Conservation (phyloP, 2,797 vertebrate species). For the Neomorphus geoffroyi region DNA sequence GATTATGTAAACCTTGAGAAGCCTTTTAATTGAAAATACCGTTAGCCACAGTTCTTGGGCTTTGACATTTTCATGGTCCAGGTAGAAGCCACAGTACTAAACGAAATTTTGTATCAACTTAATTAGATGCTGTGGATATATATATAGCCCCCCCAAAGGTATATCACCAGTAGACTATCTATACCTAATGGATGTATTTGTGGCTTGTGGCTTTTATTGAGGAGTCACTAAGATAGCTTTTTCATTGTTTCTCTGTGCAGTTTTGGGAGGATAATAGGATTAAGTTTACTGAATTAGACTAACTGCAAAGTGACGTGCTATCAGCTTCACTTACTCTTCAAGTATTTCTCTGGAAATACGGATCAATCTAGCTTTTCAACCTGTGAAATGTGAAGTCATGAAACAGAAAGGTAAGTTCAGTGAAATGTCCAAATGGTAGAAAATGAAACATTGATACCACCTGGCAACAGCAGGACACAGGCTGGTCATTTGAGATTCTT, state of each 20-base stretch:
- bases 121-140: slow-evolving; percentile 27
- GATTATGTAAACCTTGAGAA: no score
- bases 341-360: no score
- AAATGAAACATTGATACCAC: not conserved
- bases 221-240: slow-evolving; percentile 9
- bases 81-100: not conserved
- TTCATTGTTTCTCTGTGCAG: not conserved
- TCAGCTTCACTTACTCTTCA: not conserved
- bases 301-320: not conserved
- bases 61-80: not conserved
- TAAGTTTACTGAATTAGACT: not conserved
- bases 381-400: not conserved
- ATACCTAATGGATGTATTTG: slow-evolving; percentile 16
- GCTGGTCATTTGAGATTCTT: not conserved
- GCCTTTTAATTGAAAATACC: no score
- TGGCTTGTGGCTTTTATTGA: slow-evolving; percentile 34
- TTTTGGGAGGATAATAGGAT: not conserved
- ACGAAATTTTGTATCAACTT: slow-evolving; percentile 52
- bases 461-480: not conserved
- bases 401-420: not conserved
- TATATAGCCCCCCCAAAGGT: slow-evolving; percentile 18
- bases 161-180: slow-evolving; percentile 14
- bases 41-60: no score
- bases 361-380: not conserved
- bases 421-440: not conserved